Base-by-base conservation (phyloP, 2,888 invertebrate genomes). In the Anarsia innoxiella region DNA sequence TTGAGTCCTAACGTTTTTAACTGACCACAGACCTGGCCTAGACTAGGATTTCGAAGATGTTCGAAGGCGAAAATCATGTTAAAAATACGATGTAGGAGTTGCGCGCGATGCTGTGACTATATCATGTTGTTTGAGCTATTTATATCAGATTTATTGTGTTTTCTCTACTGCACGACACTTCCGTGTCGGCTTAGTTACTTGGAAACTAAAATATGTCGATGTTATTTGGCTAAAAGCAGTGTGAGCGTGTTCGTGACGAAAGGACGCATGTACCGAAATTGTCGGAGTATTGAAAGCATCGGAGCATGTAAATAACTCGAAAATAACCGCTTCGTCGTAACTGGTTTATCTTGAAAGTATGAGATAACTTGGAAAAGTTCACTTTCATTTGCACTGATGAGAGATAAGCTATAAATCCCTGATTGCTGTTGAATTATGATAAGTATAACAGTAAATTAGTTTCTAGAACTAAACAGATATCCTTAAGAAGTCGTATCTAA, bases 1-100 rank as follows among this genome's bases (percentile, higher is more conserved):
- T 73, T 61, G 53, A 58, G 61, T 57, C 41, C 41, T 61, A 63
- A 58, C 59, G 53, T 52, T 40, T 45, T 23, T 37, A 49, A 37
- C 43, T 27, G 34, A 34, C 29, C 25, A 5, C 19, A 19, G 19
- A 19, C n/a, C n/a, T n/a, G n/a, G 14, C 5, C 25, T 9, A 11
- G 19, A 19, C 19, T 19, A 5, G 19, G 3, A 5, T 19, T 19
- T 19, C 29, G 29, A 29, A n/a, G 6, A 12, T 3, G 12, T 6
- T 12, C 11, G 8, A 12, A 14, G 9, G 10, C 19, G 9, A n/a
- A 29, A 29, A 3, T 6, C 9, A 34, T 13, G 12, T 12, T 14
- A 32, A 40, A 37, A 35, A 35, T 9, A 2, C 23, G n/a, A 32
- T 54, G 45, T 51, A 52, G 48, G 47, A 59, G 51, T 55, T 11